These are phyloP conservation scores for Melanotaenia boesemani DNA, from an alignment of 2,797 vertebrate species.

Conservation along the genomic window DNA sequence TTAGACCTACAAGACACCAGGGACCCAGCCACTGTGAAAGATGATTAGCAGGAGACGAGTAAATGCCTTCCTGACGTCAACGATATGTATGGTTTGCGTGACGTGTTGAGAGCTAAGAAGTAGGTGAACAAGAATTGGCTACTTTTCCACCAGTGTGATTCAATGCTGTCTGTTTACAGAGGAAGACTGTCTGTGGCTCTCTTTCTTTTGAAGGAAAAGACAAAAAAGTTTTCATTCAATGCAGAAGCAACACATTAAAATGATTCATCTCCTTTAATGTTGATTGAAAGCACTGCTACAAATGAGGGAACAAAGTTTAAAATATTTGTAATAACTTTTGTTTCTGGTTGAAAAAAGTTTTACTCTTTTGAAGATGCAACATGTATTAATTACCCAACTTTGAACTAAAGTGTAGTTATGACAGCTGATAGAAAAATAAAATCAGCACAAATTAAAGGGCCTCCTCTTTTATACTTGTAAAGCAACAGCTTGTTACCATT, in stretches of 20 bases:
- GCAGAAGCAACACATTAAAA: slow-evolving; percentile 4
- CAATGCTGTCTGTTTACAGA: slow-evolving; percentile 55
- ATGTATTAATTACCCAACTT: not conserved
- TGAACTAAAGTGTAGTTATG: not conserved
- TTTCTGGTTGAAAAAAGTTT: not conserved
- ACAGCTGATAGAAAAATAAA: slow-evolving; percentile 2
- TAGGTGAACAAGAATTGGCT: slow-evolving; percentile 45
- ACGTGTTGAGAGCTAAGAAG: slow-evolving; percentile 61
- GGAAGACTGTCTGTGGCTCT: slow-evolving; percentile 33
- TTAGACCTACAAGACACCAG: slow-evolving; percentile 73
- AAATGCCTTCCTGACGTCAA: slow-evolving; percentile 82
- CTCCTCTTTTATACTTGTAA: slow-evolving; percentile 1
- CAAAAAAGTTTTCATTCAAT: slow-evolving; percentile 23
- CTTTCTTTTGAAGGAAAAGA: slow-evolving; percentile 43
- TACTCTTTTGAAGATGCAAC: not conserved
- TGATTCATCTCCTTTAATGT: not conserved
- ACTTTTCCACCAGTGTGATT: slow-evolving; percentile 67
- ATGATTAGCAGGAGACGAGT: slow-evolving; percentile 51
- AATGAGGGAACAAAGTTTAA: not conserved
- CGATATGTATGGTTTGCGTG: slow-evolving; percentile 58
- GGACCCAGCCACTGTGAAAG: slow-evolving; percentile 63
- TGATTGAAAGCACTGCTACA: not conserved
- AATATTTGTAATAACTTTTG: not conserved
- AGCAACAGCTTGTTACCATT: slow-evolving; percentile 23
- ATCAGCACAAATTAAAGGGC: not conserved